phyloP scores from a whole-genome alignment of 2,888 invertebrate genomes.

The Brachynemurus nebulosus region DNA sequence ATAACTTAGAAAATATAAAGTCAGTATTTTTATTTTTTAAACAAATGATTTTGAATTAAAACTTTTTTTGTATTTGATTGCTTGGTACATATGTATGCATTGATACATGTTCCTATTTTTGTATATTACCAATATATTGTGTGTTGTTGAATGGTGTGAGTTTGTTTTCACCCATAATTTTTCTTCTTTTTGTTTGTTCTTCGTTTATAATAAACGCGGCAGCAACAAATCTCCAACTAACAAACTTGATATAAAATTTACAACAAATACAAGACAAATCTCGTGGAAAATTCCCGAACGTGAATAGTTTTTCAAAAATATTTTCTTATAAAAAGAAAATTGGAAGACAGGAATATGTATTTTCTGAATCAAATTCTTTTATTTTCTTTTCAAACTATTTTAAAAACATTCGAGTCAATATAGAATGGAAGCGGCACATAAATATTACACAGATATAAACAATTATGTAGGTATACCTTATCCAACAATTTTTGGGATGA shows the following conservation, averaged over 20 bases:
- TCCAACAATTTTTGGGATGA: too few relatives aligned
- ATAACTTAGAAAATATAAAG: too few relatives aligned
- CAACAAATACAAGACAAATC: slow-evolving; percentile 2
- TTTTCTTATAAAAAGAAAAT: slow-evolving; percentile 14
- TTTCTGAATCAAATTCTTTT: slow-evolving; percentile 15
- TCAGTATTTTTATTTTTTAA: too few relatives aligned
- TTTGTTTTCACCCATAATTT: too few relatives aligned
- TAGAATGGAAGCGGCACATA: background rate
- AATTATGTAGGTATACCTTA: too few relatives aligned
- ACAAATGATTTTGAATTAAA: too few relatives aligned
- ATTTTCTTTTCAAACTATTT: slow-evolving; percentile 14
- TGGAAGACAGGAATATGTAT: slow-evolving; percentile 17
- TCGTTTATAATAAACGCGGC: background rate
- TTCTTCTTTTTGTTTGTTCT: background rate
- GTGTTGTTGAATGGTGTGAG: too few relatives aligned
- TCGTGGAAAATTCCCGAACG: slow-evolving; percentile 2
- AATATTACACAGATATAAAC: background rate
- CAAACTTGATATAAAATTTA: slow-evolving; percentile 2
- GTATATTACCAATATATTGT: too few relatives aligned
- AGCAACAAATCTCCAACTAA: slow-evolving; percentile 1
- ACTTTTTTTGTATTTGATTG: too few relatives aligned
- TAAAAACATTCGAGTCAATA: background rate
- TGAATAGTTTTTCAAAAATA: slow-evolving; percentile 5
- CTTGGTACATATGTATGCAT: too few relatives aligned
- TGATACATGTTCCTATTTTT: too few relatives aligned